Percentiles rank a stretch among this genome's conserved stretches.
Evolutionary conservation across 2,113 vertebrate species (phyloP).

Genomic region (Baryphthengus martii): DNA sequence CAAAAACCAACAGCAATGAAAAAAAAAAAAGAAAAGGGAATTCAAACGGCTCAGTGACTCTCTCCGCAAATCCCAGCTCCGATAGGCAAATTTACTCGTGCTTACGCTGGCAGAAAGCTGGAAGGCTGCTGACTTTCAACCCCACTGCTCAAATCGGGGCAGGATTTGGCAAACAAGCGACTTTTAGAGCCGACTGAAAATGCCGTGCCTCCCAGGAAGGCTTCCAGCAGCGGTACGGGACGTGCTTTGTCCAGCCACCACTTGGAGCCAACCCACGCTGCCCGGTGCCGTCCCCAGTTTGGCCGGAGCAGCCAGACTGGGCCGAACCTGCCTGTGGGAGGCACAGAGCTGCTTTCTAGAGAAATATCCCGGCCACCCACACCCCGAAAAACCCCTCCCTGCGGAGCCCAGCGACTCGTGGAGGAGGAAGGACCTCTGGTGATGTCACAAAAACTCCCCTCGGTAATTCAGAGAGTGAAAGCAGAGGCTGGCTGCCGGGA

Average conservation of each 20-base stretch:
- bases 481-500: conserved; percentile 46
- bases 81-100: neutral
- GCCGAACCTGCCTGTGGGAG: neutral
- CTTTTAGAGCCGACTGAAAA: neutral
- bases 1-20: neutral
- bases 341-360: neutral
- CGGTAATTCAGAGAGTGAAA: conserved; percentile 53
- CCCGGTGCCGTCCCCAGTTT: neutral
- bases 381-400: neutral
- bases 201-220: neutral
- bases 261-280: neutral
- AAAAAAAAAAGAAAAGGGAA: neutral
- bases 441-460: conserved; percentile 50
- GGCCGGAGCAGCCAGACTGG: neutral
- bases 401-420: neutral
- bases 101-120: conserved; percentile 43
- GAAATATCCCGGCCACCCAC: neutral
- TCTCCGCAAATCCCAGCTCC: neutral
- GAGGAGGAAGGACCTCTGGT: conserved; percentile 22
- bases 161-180: neutral
- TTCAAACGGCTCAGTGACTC: neutral
- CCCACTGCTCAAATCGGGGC: neutral
- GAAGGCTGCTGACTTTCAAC: conserved; percentile 28
- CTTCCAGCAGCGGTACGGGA: neutral
- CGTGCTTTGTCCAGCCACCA: neutral